Percentiles rank a stretch among this genome's conserved stretches.
Conservation (phyloP, 2,113 vertebrate species). For the Calypte anna region DNA sequence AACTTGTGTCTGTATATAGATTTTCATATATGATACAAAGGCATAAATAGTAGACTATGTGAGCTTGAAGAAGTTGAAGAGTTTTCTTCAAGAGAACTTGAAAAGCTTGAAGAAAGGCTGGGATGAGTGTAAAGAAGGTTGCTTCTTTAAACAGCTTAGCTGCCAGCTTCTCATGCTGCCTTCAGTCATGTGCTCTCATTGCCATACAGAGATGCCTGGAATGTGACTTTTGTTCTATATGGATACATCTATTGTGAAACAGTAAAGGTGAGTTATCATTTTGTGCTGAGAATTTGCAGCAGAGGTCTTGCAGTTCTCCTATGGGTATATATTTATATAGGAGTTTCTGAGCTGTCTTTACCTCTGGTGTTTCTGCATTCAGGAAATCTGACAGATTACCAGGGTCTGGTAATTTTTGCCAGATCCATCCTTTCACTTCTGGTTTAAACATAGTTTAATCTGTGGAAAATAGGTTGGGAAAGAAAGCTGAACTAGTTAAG, state of each 20-base stretch:
- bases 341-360: neutral
- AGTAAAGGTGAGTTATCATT: neutral
- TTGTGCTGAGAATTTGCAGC: neutral
- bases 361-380: neutral
- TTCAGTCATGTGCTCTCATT: neutral
- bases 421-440: neutral
- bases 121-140: neutral
- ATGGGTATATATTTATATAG: too few species aligned
- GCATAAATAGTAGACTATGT: neutral
- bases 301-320: neutral
- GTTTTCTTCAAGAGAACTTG: too few species aligned
- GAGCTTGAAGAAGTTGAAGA: neutral
- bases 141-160: neutral
- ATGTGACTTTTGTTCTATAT: neutral
- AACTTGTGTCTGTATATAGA: neutral
- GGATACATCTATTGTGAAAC: neutral
- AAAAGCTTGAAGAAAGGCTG: neutral
- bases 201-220: neutral
- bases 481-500: neutral
- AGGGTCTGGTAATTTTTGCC: neutral
- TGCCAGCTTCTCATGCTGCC: neutral
- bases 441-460: neutral
- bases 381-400: neutral
- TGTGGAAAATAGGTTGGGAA: neutral
- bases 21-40: neutral